Percentiles rank a stretch among this genome's conserved stretches.
Conservation (phyloP, 2,888 invertebrate species). For the Augochlorella aurata region DNA sequence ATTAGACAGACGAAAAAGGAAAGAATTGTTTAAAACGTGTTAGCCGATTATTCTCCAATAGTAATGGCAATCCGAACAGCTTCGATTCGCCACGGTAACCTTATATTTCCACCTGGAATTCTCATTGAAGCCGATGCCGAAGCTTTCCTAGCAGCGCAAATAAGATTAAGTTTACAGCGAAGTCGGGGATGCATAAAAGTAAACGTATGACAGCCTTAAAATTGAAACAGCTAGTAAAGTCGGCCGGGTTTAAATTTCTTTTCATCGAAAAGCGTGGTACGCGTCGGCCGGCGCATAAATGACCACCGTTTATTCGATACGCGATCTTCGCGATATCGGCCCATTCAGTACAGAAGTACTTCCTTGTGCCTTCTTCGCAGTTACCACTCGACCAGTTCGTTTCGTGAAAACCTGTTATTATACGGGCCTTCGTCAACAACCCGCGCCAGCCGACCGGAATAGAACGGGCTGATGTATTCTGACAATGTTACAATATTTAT, state of each 20-base stretch:
- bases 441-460: conserved; percentile 19
- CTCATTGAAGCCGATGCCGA: not conserved
- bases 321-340: conserved; percentile 48
- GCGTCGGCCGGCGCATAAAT: conserved; percentile 43
- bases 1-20: too few relatives aligned
- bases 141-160: not conserved
- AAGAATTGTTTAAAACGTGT: too few relatives aligned
- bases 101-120: not conserved
- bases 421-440: conserved; percentile 5
- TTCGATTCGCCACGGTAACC: not conserved
- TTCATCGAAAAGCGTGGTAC: conserved; percentile 28
- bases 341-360: conserved; percentile 49
- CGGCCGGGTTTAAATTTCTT: conserved; percentile 29
- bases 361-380: conserved; percentile 49
- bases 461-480: conserved; percentile 19
- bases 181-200: conserved; percentile 17
- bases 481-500: conserved; percentile 26
- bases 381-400: conserved; percentile 29
- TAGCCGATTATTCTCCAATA: not conserved
- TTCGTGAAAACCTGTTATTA: conserved; percentile 29
- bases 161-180: conserved; percentile 22
- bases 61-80: not conserved
- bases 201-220: conserved; percentile 32
- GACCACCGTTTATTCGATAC: conserved; percentile 49
- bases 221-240: conserved; percentile 38